Base-by-base conservation (phyloP, 2,797 vertebrate genomes). In the Danio choprae region DNA sequence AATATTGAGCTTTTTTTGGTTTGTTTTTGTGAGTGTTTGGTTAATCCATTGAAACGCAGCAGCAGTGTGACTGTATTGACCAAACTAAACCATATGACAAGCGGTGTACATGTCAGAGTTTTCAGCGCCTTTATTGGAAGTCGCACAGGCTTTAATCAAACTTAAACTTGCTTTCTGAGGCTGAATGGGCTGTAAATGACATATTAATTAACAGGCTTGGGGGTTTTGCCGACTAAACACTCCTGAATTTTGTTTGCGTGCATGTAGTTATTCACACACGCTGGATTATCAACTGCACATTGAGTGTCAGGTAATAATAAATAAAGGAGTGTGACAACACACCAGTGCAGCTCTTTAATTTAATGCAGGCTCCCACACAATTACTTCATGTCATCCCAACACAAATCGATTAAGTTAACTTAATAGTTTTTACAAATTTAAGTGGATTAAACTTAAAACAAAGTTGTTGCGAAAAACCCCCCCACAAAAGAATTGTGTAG, bases 71-170 rank as follows among this genome's bases (percentile, higher is more conserved):
- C 83, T 77, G 82, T 88, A 89, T 88, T 89, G 85, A 87, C 84
- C 83, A 86, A 85, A 87, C 86, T 88, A 85, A 83, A 84, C 84
- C 82, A 83, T 84, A 87, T 88, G 84, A 86, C 82, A 86, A 87
- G 83, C 80, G 82, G 85, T 89, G 86, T 86, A 84, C 75, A 77
- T 87, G 86, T 88, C 82, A 80, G 77, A 79, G 82, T 80, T 29
- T 91, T 92, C 91, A 89, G 91, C 46, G 41, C 82, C 79, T 86
- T 85, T 85, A 87, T 84, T n/a, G n/a, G n/a, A n/a, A n/a, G n/a
- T n/a, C n/a, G n/a, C n/a, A 29, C 29, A 3, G 29, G 3, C 3
- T 29, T 29, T 29, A 29, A 29, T 29, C 29, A 29, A 29, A 29
- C 29, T 29, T 29, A 29, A 29, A 3, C 29, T 29, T 29, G 29